Evolutionary conservation across 2,888 invertebrate genomes (phyloP).

Genomic region (Mesodorylaimus sp.): DNA sequence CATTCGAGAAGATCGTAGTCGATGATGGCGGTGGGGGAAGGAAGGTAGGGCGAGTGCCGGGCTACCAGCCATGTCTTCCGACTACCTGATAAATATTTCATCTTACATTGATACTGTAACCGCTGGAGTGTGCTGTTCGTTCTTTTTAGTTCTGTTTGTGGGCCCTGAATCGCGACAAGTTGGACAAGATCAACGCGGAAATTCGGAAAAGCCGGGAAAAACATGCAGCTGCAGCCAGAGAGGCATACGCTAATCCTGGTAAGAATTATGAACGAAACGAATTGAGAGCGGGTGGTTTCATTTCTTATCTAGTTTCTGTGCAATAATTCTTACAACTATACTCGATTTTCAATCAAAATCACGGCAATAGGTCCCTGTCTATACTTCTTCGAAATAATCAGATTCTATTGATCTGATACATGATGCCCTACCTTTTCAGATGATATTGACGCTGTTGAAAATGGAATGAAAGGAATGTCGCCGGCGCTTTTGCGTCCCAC

Average conservation of each 20-base stretch:
- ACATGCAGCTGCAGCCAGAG: conserved; percentile 72
- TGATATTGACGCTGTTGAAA: conserved; percentile 16
- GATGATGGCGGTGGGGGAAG: conserved; percentile 46
- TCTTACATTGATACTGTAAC: too few relatives aligned
- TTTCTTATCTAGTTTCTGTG: too few relatives aligned
- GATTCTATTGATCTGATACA: too few relatives aligned
- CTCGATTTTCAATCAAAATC: too few relatives aligned
- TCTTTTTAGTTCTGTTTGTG: conserved; percentile 52
- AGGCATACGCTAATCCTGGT: conserved; percentile 84
- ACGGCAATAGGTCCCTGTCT: too few relatives aligned
- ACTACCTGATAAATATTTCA: too few relatives aligned
- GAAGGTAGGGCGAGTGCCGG: too few relatives aligned
- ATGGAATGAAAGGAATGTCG: conserved; percentile 20
- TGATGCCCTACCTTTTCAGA: conserved; percentile 11
- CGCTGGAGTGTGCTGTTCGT: too few relatives aligned
- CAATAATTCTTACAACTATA: too few relatives aligned
- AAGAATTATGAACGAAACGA: conserved; percentile 15
- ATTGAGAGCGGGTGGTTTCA: too few relatives aligned
- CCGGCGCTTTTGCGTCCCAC: too few relatives aligned
- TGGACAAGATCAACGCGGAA: conserved; percentile 91
- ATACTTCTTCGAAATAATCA: too few relatives aligned
- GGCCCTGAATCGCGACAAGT: conserved; percentile 88
- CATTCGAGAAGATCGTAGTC: conserved; percentile 93
- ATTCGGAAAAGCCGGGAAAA: conserved; percentile 91
- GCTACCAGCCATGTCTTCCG: background rate